phyloP scores from a whole-genome alignment of 1,140 invertebrate genomes.

The Drosophila pruinosa region DNA sequence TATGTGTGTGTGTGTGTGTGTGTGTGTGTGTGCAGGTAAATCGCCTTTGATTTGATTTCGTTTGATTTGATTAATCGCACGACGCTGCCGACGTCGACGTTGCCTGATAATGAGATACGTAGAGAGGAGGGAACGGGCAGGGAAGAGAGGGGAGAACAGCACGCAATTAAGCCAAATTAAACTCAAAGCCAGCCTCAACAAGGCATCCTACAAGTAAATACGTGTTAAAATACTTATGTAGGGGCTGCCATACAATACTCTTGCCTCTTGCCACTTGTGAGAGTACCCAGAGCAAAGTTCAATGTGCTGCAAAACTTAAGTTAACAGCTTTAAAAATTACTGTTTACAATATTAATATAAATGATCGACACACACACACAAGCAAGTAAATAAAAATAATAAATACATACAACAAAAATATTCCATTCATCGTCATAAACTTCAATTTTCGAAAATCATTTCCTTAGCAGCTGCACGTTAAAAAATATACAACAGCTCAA shows the following conservation, averaged over 20 bases:
- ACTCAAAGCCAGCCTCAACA: conserved; percentile 37
- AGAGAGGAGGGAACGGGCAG: neutral
- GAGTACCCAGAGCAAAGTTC: conserved; percentile 36
- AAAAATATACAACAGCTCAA: conserved; percentile 45
- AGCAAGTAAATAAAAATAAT: conserved; percentile 37
- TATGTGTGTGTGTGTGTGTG: conserved; percentile 25
- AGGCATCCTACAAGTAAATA: conserved; percentile 39
- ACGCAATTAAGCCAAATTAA: conserved; percentile 73
- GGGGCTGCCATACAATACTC: neutral
- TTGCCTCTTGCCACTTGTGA: conserved; percentile 1
- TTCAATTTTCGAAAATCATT: conserved; percentile 82
- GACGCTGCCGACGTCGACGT: conserved; percentile 27
- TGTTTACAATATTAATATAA: conserved; percentile 77
- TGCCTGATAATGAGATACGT: conserved; percentile 72
- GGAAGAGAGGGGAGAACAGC: conserved; percentile 12
- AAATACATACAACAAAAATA: conserved; percentile 54
- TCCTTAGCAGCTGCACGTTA: conserved; percentile 79
- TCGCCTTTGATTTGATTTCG: conserved; percentile 79
- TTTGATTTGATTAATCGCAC: conserved; percentile 80
- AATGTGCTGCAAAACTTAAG: conserved; percentile 62
- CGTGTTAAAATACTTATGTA: conserved; percentile 33
- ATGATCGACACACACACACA: conserved; percentile 35
- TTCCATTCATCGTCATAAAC: conserved; percentile 82
- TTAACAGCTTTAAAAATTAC: conserved; percentile 62
- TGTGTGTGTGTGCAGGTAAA: conserved; percentile 65